Evolutionary conservation across 2,888 invertebrate species (phyloP).

Genomic region (Psylliodes chrysocephalus): DNA sequence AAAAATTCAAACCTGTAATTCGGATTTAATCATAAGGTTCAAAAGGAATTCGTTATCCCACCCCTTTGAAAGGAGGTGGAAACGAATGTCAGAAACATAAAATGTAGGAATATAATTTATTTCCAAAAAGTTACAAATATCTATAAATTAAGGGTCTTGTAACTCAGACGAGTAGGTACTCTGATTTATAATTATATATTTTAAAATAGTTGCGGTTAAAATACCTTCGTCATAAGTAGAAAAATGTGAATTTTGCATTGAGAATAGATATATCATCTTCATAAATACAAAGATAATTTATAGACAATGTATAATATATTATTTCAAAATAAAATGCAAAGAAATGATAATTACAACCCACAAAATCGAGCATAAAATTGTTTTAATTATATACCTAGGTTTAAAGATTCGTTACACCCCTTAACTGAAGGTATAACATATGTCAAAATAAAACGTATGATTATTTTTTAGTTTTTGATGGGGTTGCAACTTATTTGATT

Average conservation of each 20-base stretch:
- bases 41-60: conserved; percentile 11
- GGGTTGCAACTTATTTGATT: too few species aligned
- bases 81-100: conserved; percentile 22
- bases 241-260: too few species aligned
- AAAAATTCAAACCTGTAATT: conserved; percentile 2
- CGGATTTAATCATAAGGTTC: conserved; percentile 19
- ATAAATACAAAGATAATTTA: too few species aligned
- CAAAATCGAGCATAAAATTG: too few species aligned
- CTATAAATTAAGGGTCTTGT: too few species aligned
- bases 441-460: background rate
- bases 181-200: too few species aligned
- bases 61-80: conserved; percentile 10
- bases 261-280: too few species aligned
- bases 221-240: too few species aligned
- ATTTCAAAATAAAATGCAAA: background rate
- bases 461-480: background rate
- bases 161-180: too few species aligned
- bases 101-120: too few species aligned
- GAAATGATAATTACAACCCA: background rate
- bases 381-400: background rate
- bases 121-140: too few species aligned
- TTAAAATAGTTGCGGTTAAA: too few species aligned
- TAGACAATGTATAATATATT: background rate
- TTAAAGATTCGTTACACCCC: background rate
- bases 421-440: background rate